Conservation (phyloP, 2,888 invertebrate species). For the Scaptomyza parva region DNA sequence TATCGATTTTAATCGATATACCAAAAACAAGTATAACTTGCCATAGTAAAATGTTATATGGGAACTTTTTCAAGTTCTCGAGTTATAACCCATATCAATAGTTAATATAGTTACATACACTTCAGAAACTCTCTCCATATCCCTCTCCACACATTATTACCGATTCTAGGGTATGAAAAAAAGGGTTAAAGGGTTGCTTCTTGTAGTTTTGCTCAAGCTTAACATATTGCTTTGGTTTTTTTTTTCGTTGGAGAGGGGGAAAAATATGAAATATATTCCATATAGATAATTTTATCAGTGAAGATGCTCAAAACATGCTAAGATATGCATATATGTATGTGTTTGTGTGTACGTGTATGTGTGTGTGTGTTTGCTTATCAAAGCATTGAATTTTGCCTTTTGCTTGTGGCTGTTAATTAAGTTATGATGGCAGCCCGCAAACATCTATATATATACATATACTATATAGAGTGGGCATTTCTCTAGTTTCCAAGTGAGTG, state of each 20-base stretch:
- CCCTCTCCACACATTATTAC: background rate
- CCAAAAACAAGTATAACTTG: no score
- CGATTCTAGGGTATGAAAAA: background rate
- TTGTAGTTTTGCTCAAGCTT: conserved; percentile 31
- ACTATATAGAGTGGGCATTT: conserved; percentile 54
- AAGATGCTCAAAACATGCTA: conserved; percentile 29
- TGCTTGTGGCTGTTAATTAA: conserved; percentile 77
- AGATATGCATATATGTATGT: conserved; percentile 9
- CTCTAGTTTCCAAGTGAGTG: conserved; percentile 19
- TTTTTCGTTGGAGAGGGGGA: conserved; percentile 10
- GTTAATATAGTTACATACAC: background rate
- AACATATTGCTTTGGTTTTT: conserved; percentile 75
- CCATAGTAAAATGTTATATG: no score
- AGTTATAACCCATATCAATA: background rate
- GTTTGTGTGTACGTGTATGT: conserved; percentile 2
- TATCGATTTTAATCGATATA: background rate
- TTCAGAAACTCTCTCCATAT: no score
- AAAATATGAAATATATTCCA: conserved; percentile 53
- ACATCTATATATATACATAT: no score
- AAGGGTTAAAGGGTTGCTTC: conserved; percentile 59
- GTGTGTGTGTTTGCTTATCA: conserved; percentile 42
- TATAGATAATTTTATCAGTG: conserved; percentile 67
- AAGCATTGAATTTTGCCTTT: conserved; percentile 55
- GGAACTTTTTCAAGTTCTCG: no score
- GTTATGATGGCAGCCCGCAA: conserved; percentile 77